Percentiles rank a stretch among this genome's conserved stretches.
Conservation (phyloP, 2,113 vertebrate species). For the Microcebus jonahi region DNA sequence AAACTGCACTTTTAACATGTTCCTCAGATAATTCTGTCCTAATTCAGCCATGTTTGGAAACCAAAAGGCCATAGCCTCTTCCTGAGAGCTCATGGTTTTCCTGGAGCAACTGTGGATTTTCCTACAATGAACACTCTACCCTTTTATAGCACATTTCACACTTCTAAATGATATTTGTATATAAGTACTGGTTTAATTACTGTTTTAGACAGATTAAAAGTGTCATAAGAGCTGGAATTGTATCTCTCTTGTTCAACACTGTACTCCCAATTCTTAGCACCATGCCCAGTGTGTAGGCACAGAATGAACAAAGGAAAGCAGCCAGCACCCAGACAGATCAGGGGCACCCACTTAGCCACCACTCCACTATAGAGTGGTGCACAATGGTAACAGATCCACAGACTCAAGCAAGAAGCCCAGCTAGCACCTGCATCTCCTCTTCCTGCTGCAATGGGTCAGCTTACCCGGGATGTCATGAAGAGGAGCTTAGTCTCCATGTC, state of each 20-base stretch:
- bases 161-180: neutral
- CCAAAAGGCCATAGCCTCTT: neutral
- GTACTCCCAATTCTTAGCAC: neutral
- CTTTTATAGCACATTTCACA: neutral
- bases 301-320: neutral
- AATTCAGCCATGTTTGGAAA: neutral
- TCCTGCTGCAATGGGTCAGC: accelerated
- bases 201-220: neutral
- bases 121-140: neutral
- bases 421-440: accelerated
- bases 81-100: neutral
- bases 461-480: conserved; percentile 98
- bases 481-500: conserved; percentile 99
- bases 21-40: neutral
- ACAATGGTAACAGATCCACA: neutral
- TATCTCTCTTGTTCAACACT: neutral
- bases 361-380: neutral
- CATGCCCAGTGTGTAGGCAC: neutral
- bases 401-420: neutral
- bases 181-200: neutral
- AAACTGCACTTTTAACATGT: neutral
- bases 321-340: neutral
- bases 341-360: too few species aligned
- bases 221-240: neutral
- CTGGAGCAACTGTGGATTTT: neutral